Evolutionary conservation across 2,797 vertebrate genomes (phyloP), one percentile per base, ranked within the genome.

Genomic region (Lerista edwardsae): DNA sequence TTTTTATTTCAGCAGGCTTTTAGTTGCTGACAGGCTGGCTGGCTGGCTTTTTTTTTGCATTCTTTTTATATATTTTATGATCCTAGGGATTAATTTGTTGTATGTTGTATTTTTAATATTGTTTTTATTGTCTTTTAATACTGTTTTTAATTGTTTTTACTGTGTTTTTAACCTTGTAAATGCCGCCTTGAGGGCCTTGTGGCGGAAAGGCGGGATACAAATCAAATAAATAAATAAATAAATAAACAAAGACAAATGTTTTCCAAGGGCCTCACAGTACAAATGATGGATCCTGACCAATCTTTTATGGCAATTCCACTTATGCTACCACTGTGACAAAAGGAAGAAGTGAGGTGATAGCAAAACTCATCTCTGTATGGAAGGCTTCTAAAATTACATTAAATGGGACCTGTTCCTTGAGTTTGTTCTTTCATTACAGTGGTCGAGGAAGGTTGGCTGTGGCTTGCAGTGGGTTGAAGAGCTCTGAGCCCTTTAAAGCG

Each of bases 371-470:
- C 62, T 57, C 0, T 67, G 78, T 83, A 90, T 93, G 85, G 84
- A 90, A 85, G 36, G n/a, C 84, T 93, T 91, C 79, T 84, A 57
- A 94, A 94, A 93, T 94, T 91, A 79, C 84, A 9, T 29, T 39
- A 75, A 79, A 15, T 80, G 62, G 61, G 23, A 84, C 80, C 74
- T 80, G 0, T 3, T 88, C 64, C 41, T 51, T 0, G 0, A 36
- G 85, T 59, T 68, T 76, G 82, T 92, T 88, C 19, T 88, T 91
- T 81, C 59, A 79, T 25, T 29, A 6, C 64, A 57, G 62, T 74
- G 82, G 84, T 21, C n/a, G 82, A 88, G 73, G 88, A 77, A 84
- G 73, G 72, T 86, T 51, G 67, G 75, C 76, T 29, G 79, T 83
- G 74, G 10, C 6, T 51, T 72, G 3, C 15, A 27, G 11, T 61